Evolutionary conservation across 2,888 invertebrate species (phyloP).

Genomic region (Synergus japonicus): DNA sequence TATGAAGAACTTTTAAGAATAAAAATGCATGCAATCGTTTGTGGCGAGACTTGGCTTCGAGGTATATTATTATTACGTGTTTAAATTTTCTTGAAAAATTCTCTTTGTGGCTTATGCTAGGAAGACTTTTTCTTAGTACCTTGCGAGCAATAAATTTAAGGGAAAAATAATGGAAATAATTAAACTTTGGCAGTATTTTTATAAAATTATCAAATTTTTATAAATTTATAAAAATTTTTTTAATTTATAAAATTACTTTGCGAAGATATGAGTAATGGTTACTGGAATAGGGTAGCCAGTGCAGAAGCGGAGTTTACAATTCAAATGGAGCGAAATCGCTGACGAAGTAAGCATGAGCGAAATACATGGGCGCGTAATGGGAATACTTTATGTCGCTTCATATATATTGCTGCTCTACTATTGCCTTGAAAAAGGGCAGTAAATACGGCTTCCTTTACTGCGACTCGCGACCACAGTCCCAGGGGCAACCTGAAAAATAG

Average conservation of each 20-base stretch:
- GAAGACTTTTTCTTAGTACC: not conserved
- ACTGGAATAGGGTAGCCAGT: not conserved
- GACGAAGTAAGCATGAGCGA: slow-evolving; percentile 52
- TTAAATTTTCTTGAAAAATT: slow-evolving; percentile 23
- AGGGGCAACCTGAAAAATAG: not conserved
- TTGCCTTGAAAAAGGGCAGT: slow-evolving; percentile 8
- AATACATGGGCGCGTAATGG: slow-evolving; percentile 60
- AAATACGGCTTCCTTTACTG: slow-evolving; percentile 1
- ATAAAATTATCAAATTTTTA: not conserved
- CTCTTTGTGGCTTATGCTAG: slow-evolving; percentile 14
- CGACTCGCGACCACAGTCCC: not conserved
- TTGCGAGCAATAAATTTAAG: not conserved
- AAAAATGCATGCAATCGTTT: slow-evolving; percentile 16
- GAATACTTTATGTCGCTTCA: slow-evolving; percentile 58
- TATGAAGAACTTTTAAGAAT: not conserved
- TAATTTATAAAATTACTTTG: not conserved
- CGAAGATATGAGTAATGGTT: not conserved
- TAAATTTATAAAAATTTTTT: not conserved
- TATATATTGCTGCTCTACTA: slow-evolving; percentile 48
- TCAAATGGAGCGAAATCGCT: slow-evolving; percentile 64
- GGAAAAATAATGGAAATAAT: too few relatives aligned
- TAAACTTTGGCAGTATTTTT: not conserved
- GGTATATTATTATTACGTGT: not conserved
- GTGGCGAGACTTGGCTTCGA: not conserved
- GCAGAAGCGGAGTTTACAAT: slow-evolving; percentile 61